Conservation (phyloP, 2,113 vertebrate genomes). For the Hydrolagus affinis region DNA sequence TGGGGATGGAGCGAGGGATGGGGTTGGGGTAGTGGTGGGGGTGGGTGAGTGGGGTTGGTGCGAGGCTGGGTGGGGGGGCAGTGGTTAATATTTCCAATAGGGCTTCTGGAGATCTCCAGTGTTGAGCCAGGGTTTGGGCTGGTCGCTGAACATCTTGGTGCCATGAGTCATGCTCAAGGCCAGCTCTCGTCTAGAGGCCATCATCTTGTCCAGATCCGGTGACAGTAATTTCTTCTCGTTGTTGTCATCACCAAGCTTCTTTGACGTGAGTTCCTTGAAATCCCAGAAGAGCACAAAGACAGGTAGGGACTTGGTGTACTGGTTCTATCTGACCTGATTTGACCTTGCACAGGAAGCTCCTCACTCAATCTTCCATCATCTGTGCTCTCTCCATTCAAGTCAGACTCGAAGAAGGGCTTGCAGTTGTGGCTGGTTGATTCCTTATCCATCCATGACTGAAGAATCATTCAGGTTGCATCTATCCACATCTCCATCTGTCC, state of each 20-base stretch:
- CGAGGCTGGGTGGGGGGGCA: background rate
- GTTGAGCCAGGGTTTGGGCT: conserved; percentile 80
- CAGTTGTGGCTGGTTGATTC: conserved; percentile 74
- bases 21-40: conserved; percentile 21
- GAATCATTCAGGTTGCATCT: too few relatives aligned
- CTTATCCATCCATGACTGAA: conserved; percentile 80
- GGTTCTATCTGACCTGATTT: conserved; percentile 49
- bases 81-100: conserved; percentile 54
- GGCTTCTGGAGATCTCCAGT: conserved; percentile 74
- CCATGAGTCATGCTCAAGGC: conserved; percentile 71
- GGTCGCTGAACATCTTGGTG: conserved; percentile 80
- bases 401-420: conserved; percentile 73
- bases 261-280: conserved; percentile 55
- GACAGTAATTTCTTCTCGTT: conserved; percentile 58
- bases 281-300: conserved; percentile 80
- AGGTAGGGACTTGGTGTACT: conserved; percentile 72
- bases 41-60: too few relatives aligned
- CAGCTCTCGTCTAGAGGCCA: conserved; percentile 81
- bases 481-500: too few relatives aligned
- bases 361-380: conserved; percentile 73
- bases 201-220: conserved; percentile 79
- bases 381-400: conserved; percentile 65
- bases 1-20: conserved; percentile 45
- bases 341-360: conserved; percentile 59
- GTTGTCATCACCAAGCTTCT: conserved; percentile 11